phyloP scores from a whole-genome alignment of 1,140 invertebrate species.

The Chrysoperla carnea region DNA sequence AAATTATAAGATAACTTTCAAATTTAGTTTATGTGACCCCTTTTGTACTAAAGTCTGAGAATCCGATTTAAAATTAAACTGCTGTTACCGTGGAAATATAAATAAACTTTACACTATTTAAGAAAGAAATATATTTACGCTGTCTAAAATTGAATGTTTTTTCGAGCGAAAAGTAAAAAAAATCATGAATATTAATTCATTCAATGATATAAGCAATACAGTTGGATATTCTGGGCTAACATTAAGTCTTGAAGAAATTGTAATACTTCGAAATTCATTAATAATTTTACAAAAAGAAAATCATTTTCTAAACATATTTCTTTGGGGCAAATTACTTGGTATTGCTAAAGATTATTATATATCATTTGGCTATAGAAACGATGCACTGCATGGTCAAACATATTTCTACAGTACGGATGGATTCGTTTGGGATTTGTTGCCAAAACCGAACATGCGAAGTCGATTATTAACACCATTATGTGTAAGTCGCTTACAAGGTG shows the following conservation, averaged over 20 bases:
- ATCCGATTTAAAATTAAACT: no score
- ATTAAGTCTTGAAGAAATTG: conserved; percentile 40
- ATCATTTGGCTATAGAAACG: conserved; percentile 47
- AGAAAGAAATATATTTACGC: no score
- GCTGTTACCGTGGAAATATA: no score
- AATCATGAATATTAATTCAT: not conserved
- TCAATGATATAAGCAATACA: conserved; percentile 12
- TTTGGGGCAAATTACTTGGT: conserved; percentile 56
- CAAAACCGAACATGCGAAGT: conserved; percentile 34
- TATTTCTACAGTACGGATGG: conserved; percentile 55
- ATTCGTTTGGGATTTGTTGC: conserved; percentile 46
- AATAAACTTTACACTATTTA: no score
- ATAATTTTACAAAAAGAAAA: conserved; percentile 53
- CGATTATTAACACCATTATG: conserved; percentile 35
- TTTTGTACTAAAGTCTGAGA: no score
- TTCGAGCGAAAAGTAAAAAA: not conserved
- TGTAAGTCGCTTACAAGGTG: conserved; percentile 30
- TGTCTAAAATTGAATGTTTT: no score
- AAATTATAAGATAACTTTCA: no score
- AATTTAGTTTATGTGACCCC: no score
- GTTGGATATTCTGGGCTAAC: conserved; percentile 35
- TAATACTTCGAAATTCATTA: conserved; percentile 48
- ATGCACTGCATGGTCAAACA: conserved; percentile 39
- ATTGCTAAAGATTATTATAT: conserved; percentile 51
- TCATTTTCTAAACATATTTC: conserved; percentile 50